Evolutionary conservation across 37 sponge, comb jelly and placozoan genomes (phyloP).

Genomic region (Chondrilla cf. caribensis): DNA sequence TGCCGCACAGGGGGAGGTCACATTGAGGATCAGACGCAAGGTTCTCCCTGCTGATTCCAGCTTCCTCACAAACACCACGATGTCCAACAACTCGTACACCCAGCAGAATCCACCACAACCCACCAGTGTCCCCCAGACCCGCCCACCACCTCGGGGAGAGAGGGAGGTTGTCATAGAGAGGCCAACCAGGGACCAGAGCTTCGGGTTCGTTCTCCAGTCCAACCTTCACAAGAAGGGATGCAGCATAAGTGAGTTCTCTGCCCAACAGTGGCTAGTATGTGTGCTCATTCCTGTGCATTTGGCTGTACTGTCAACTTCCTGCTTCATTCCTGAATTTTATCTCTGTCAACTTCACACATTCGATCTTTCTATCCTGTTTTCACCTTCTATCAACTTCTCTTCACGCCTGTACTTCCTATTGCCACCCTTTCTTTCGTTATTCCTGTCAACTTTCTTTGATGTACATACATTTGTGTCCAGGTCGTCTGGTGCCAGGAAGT

Average conservation of each 20-base stretch:
- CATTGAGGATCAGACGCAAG: neutral
- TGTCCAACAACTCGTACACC: neutral
- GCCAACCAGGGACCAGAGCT: conserved; percentile 62
- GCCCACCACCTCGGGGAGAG: conserved; percentile 24
- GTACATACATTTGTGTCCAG: conserved; percentile 34
- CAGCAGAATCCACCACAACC: neutral
- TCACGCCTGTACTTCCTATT: neutral
- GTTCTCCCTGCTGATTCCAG: neutral
- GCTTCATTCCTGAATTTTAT: neutral
- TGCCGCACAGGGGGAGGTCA: neutral
- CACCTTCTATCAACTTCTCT: too few species aligned
- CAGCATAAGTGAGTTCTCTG: conserved; percentile 41
- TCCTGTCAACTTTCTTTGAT: neutral
- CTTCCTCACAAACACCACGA: neutral
- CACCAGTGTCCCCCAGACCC: neutral
- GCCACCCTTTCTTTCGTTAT: neutral
- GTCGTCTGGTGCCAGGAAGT: conserved; percentile 81
- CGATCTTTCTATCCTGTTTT: neutral
- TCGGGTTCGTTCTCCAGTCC: conserved; percentile 94
- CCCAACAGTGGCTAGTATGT: too few species aligned
- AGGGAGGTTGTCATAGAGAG: conserved; percentile 58
- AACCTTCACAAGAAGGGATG: conserved; percentile 69
- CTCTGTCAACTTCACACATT: conserved; percentile 7
- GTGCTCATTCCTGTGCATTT: neutral
- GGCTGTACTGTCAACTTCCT: neutral